Evolutionary conservation across 2,888 invertebrate species (phyloP), one percentile per base, ranked within the genome.

Genomic region (Boloria euphrosyne): DNA sequence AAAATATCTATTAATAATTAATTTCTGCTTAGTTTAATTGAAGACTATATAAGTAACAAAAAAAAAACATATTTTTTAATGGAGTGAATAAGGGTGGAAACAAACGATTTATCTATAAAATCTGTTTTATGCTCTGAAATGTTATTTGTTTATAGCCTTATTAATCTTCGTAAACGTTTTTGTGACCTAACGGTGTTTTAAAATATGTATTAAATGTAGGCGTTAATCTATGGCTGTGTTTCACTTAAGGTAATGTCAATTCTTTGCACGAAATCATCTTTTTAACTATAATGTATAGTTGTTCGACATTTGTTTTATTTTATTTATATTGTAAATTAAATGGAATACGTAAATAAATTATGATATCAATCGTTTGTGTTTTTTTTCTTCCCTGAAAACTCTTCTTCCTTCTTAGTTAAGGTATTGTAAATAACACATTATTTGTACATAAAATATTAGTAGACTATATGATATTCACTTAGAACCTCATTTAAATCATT

Each of bases 211-310:
- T 63, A 62, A 71, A 62, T 66, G 62, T 69, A 71, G 67, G 66
- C 65, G 66, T 72, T 86, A 89, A 90, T 86, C 84, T 89, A 89
- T 90, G 91, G 91, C 91, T 92, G 91, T 91, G 91, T 92, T 84
- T 90, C 90, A 92, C 88, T 81, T 89, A 90, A 90, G 86, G 81
- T 90, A 89, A 88, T 78, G 91, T 92, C 91, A 92, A 91, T 90
- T 92, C 87, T 87, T 85, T 89, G 91, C 91, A 92, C 91, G 81
- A 87, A 84, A 87, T 86, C 83, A 86, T 87, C 84, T 89, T 83
- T 57, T 83, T 79, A 84, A 77, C 65, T 71, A 84, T 82, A 84
- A 81, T 89, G 89, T 90, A 90, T 83, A 87, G 86, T 83, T 76
- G 84, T 84, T 83, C 80, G 68, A 79, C 4, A 78, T 82, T 85